These are phyloP conservation scores for Elephantulus edwardii DNA, from an alignment of 2,113 vertebrate species.

Conservation along the genomic window DNA sequence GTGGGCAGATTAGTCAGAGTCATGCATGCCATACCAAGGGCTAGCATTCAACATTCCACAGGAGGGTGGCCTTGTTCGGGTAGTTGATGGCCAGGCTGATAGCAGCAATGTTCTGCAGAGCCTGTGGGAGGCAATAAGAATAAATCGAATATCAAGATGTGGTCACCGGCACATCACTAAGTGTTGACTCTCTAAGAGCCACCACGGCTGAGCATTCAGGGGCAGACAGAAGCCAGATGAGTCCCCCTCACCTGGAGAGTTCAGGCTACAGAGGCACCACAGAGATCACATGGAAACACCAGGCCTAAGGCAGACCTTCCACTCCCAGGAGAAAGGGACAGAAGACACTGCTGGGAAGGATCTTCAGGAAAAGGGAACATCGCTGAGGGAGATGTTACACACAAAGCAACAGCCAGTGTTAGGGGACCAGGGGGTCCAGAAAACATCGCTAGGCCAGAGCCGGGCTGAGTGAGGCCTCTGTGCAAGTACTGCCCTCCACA, in stretches of 20 bases:
- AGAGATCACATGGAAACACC: background rate
- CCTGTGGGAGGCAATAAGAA: conserved; percentile 83
- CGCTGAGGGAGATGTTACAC: background rate
- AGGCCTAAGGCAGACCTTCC: background rate
- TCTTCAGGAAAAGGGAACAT: background rate
- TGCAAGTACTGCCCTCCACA: no score
- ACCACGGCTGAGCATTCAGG: background rate
- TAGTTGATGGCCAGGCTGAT: conserved; percentile 99
- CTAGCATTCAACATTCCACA: conserved; percentile 90
- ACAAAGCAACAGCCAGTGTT: background rate
- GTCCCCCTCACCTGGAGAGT: background rate
- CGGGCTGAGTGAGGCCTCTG: no score
- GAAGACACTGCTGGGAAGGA: background rate
- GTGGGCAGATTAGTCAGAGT: conserved; percentile 70
- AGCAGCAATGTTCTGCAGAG: conserved; percentile 97
- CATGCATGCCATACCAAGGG: conserved; percentile 67
- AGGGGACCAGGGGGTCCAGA: no score
- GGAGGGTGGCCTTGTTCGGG: conserved; percentile 95
- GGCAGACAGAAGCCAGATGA: background rate
- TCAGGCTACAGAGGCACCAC: no score
- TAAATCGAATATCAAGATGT: background rate
- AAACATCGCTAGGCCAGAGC: background rate
- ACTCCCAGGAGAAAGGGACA: background rate
- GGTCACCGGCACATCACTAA: background rate
- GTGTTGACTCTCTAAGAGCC: background rate